Evolutionary conservation across 2,888 invertebrate genomes (phyloP), one percentile per base, ranked within the genome.

Genomic region (Parnassius orleans): DNA sequence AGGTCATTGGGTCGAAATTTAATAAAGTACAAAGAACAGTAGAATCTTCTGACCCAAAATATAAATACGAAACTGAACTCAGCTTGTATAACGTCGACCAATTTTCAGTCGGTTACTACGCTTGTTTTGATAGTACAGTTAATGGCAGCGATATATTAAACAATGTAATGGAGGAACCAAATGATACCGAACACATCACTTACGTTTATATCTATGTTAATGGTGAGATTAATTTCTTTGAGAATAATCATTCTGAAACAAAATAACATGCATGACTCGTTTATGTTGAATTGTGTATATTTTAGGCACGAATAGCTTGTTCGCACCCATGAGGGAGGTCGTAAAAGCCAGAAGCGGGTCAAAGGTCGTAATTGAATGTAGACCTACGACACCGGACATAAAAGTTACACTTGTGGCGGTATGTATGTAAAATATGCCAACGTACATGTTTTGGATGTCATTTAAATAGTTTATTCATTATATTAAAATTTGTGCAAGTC

Each of bases 81-180:
- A 80, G 90, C 50, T 69, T 94, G 41, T 74, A 70, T 53, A 81
- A 90, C 57, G 88, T 93, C 3, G 82, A 86, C 53, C 84, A 83
- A 14, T 80, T 80, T 19, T 80, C 92, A 58, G 92, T 94, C 60
- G 93, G 93, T 54, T 93, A 89, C 74, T 93, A 93, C 69, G 93
- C 91, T 66, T 94, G 94, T 72, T 83, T 88, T 57, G 92, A 93
- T 70, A 74, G 80, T 53, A 72, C 76, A 10, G 68, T 92, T 15
- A 83, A 91, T 66, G 72, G 75, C 60, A 69, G 68, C 19, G 72
- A 74, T 46, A 72, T 83, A 63, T 72, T 90, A 51, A 77, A 77
- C 59, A 75, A 81, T 60, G 69, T 90, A 51, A 69, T 73, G 33
- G 81, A 79, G 62, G 90, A 90, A 75, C 90, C 85, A 2, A 74